Conservation (phyloP, 2,797 vertebrate genomes). For the Liasis olivaceus region DNA sequence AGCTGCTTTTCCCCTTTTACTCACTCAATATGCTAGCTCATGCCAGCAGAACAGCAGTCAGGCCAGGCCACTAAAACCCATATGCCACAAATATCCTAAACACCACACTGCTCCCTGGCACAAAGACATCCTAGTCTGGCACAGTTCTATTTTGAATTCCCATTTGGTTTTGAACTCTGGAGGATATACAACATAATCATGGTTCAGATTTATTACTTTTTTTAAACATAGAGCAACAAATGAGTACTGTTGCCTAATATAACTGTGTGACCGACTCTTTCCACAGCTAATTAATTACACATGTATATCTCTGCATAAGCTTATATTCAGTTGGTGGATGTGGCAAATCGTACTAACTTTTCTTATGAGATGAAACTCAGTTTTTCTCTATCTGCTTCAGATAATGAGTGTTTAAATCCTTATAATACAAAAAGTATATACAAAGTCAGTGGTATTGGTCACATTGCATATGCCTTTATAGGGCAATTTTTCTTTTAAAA, state of each 20-base stretch:
- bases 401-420: background rate
- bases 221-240: background rate
- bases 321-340: conserved; percentile 2
- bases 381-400: background rate
- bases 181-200: conserved; percentile 1
- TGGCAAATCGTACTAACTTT: background rate
- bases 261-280: conserved; percentile 41
- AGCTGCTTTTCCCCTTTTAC: background rate
- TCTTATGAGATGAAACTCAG: background rate
- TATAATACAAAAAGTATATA: background rate
- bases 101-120: background rate
- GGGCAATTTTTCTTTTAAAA: background rate
- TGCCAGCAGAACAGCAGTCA: background rate
- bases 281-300: background rate
- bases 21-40: background rate
- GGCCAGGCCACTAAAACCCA: background rate
- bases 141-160: background rate
- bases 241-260: conserved; percentile 56
- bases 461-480: background rate
- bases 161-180: background rate
- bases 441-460: background rate
- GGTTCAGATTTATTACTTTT: background rate
- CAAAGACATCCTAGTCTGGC: background rate
- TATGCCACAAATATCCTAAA: conserved; percentile 1
- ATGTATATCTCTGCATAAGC: background rate